These are phyloP conservation scores for Dryoscopus gambensis DNA, from an alignment of 2,113 vertebrate genomes.

Conservation along the genomic window DNA sequence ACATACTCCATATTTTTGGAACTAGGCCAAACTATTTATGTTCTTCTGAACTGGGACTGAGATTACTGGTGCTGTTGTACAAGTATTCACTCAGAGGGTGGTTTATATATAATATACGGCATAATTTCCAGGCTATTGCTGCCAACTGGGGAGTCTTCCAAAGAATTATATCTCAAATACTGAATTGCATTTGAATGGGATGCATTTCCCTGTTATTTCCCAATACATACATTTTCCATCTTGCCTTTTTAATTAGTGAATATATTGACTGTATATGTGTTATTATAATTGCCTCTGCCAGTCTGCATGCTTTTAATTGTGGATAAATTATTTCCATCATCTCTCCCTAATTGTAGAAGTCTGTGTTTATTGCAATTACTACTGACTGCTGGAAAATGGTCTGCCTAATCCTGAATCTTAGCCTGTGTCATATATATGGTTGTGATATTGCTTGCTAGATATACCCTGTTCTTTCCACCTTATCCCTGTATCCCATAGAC, in stretches of 20 bases:
- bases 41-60: not conserved
- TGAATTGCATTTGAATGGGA: slow-evolving; percentile 41
- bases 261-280: slow-evolving; percentile 54
- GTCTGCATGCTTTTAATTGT: slow-evolving; percentile 40
- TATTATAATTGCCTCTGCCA: slow-evolving; percentile 36
- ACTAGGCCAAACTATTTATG: slow-evolving; percentile 4
- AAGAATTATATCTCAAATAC: slow-evolving; percentile 32
- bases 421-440: not conserved
- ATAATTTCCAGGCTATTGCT: slow-evolving; percentile 46
- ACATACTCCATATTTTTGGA: not conserved
- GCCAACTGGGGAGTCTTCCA: slow-evolving; percentile 42
- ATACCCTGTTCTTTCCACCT: not conserved
- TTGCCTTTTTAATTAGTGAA: slow-evolving; percentile 59
- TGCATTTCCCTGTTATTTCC: slow-evolving; percentile 44
- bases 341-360: slow-evolving; percentile 26
- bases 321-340: slow-evolving; percentile 33
- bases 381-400: slow-evolving; percentile 8
- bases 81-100: slow-evolving; percentile 42
- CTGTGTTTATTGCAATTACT: slow-evolving; percentile 37
- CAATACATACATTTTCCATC: slow-evolving; percentile 39
- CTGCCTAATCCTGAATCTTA: not conserved
- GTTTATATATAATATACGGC: slow-evolving; percentile 23
- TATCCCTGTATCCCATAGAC: not conserved
- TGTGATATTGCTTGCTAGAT: not conserved
- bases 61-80: slow-evolving; percentile 14